phyloP scores from a whole-genome alignment of 2,113 vertebrate genomes.

The Gopherus flavomarginatus region DNA sequence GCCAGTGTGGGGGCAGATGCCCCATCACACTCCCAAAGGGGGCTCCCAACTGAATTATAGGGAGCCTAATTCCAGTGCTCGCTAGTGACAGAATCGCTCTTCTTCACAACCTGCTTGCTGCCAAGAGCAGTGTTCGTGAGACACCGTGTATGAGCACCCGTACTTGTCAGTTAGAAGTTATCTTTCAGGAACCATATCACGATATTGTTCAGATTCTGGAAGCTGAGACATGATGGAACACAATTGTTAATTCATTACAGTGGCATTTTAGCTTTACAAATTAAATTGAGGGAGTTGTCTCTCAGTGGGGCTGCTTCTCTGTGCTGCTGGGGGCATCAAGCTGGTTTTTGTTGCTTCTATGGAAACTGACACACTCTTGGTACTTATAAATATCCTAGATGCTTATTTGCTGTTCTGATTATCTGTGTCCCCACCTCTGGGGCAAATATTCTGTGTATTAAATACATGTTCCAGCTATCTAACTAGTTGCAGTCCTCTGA shows the following conservation, averaged over 20 bases:
- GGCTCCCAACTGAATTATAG: accelerated
- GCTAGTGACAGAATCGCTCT: neutral
- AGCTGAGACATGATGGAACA: neutral
- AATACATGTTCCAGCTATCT: neutral
- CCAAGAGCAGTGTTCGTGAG: neutral
- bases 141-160: neutral
- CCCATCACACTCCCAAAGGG: neutral
- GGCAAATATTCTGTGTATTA: neutral
- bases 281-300: neutral
- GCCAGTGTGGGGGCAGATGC: too few relatives aligned
- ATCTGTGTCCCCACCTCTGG: neutral
- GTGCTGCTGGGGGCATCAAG: neutral
- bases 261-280: neutral
- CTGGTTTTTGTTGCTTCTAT: neutral
- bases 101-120: neutral
- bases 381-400: neutral
- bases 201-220: neutral
- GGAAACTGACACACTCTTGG: neutral
- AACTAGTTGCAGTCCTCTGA: neutral
- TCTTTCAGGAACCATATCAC: constrained; percentile 34
- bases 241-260: neutral
- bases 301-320: neutral
- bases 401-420: neutral
- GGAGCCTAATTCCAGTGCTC: neutral
- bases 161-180: constrained; percentile 4